A percentile compares a stretch with the other conserved stretches of the same genome.
phyloP scores from a whole-genome alignment of 92 coral and sea anemone genomes.

The Phenganax stokvisi region DNA sequence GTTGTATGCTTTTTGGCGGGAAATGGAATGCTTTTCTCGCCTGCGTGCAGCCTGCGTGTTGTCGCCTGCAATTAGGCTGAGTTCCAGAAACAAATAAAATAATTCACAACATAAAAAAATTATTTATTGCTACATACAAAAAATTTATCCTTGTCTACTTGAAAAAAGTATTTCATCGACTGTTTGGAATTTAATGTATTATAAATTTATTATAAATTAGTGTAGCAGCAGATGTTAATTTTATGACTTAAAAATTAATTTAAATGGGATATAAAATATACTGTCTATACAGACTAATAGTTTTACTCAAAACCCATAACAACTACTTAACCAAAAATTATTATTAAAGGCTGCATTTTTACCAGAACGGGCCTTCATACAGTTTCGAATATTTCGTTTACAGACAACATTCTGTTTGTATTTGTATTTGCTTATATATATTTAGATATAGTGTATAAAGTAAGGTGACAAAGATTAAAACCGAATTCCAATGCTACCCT shows the following conservation, averaged over 20 bases:
- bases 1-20: not conserved
- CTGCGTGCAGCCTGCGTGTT: not conserved
- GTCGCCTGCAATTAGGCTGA: not conserved
- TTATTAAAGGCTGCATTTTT: conserved; percentile 33
- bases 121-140: not conserved
- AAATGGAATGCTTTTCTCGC: not conserved
- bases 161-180: not conserved
- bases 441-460: too few relatives aligned
- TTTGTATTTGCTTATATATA: too few relatives aligned
- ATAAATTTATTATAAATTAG: not conserved
- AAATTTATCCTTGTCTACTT: not conserved
- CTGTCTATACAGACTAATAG: not conserved
- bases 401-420: too few relatives aligned
- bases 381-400: too few relatives aligned
- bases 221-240: not conserved
- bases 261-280: conserved; percentile 1
- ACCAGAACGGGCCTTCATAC: conserved; percentile 47
- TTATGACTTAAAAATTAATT: not conserved
- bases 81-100: conserved; percentile 1
- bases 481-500: too few relatives aligned
- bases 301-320: not conserved
- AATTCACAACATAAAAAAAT: conserved; percentile 6
- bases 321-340: conserved; percentile 3
- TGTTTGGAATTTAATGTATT: too few relatives aligned
- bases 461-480: too few relatives aligned